Conservation (phyloP, 2,797 vertebrate species). For the Sebastes trivittatus region DNA sequence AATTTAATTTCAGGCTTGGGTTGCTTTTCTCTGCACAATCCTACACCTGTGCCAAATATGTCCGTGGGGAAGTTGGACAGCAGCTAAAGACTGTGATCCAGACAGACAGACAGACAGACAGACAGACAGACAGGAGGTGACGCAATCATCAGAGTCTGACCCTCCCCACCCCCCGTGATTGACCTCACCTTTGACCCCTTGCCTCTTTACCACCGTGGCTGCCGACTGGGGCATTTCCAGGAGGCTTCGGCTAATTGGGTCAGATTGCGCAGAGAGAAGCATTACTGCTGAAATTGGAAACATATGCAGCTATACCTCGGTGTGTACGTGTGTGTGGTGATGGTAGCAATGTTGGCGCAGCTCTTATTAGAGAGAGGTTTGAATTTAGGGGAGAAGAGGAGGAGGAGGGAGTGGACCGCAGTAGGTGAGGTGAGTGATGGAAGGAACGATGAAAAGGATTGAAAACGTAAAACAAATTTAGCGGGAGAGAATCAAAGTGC, state of each 20-base stretch:
- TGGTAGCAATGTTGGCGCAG: background rate
- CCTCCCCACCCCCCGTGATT: background rate
- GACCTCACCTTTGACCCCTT: constrained; percentile 74
- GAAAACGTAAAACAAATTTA: constrained; percentile 6
- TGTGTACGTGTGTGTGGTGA: constrained; percentile 21
- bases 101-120: constrained; percentile 10
- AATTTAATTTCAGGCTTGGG: constrained; percentile 68
- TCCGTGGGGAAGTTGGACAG: constrained; percentile 12
- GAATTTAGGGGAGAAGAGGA: background rate
- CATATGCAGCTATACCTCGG: constrained; percentile 56
- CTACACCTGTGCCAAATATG: constrained; percentile 59
- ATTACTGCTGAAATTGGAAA: constrained; percentile 82
- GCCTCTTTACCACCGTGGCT: constrained; percentile 62
- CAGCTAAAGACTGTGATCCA: constrained; percentile 6
- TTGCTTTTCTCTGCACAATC: constrained; percentile 39
- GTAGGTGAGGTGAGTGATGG: background rate
- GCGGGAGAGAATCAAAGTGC: constrained; percentile 9
- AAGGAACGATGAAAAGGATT: background rate
- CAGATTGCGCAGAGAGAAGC: constrained; percentile 70
- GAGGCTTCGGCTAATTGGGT: constrained; percentile 78
- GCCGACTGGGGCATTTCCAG: constrained; percentile 72
- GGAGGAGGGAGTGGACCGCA: background rate
- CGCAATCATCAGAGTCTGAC: constrained; percentile 29
- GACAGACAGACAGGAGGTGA: constrained; percentile 36
- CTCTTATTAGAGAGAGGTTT: constrained; percentile 3